phyloP scores from a whole-genome alignment of 2,888 invertebrate genomes.

The Macrophya annulata region DNA sequence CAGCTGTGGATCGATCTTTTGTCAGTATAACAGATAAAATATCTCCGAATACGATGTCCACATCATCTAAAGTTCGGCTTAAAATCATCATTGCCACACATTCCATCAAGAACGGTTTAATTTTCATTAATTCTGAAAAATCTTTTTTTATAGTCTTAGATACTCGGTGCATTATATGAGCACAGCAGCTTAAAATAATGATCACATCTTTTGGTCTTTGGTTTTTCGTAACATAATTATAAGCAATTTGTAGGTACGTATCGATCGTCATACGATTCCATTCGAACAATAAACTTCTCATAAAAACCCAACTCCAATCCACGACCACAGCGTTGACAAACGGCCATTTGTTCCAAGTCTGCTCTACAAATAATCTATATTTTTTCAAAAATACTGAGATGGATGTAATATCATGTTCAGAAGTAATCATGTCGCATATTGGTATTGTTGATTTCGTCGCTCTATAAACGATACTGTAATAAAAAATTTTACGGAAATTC shows the following conservation, averaged over 20 bases:
- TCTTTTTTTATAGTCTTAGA: not conserved
- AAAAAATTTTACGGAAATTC: not conserved
- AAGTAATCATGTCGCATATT: not conserved
- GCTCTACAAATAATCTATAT: not conserved
- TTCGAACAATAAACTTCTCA: constrained; percentile 5
- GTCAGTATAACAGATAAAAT: not conserved
- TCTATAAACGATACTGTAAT: not conserved
- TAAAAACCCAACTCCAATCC: not conserved
- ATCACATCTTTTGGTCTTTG: not conserved
- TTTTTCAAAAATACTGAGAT: not conserved
- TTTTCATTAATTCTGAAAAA: not conserved
- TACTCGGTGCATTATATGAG: constrained; percentile 1
- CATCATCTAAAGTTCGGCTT: not conserved
- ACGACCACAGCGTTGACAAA: not conserved
- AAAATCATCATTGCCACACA: not conserved
- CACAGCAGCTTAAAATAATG: not conserved
- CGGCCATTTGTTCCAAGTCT: not conserved
- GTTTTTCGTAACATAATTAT: not conserved
- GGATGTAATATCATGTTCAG: not conserved
- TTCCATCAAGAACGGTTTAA: not conserved
- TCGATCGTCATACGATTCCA: not conserved
- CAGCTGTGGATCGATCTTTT: not conserved
- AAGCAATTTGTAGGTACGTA: not conserved
- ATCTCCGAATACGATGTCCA: not conserved
- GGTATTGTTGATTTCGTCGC: not conserved